These are phyloP conservation scores for Pholis gunnellus DNA, from an alignment of 2,113 vertebrate genomes.

Conservation along the genomic window DNA sequence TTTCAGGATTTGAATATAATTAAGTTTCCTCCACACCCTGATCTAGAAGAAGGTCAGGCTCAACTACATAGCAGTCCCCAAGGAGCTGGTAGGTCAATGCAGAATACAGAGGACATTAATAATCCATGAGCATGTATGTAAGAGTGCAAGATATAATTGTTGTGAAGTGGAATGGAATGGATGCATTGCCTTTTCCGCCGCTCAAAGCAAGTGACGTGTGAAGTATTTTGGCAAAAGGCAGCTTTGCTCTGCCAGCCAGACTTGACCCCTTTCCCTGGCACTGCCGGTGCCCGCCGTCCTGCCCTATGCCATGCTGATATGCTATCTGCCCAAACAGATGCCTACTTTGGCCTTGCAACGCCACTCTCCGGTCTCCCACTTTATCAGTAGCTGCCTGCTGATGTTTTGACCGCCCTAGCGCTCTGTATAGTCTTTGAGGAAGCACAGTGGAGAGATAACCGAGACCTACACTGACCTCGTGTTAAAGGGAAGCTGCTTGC, in stretches of 20 bases:
- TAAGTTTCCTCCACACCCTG: slow-evolving; percentile 8
- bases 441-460: slow-evolving; percentile 26
- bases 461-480: slow-evolving; percentile 20
- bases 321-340: slow-evolving; percentile 77
- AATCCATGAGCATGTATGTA: slow-evolving; percentile 37
- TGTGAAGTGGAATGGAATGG: slow-evolving; percentile 40
- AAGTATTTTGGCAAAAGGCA: slow-evolving; percentile 52
- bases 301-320: slow-evolving; percentile 70
- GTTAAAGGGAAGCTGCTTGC: slow-evolving; percentile 23
- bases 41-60: slow-evolving; percentile 32
- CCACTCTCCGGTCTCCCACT: slow-evolving; percentile 25
- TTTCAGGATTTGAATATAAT: slow-evolving; percentile 44
- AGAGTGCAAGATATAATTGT: slow-evolving; percentile 18
- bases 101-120: slow-evolving; percentile 33
- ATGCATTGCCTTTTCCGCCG: neutral
- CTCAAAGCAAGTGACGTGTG: slow-evolving; percentile 35
- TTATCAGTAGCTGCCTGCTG: slow-evolving; percentile 56
- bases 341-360: slow-evolving; percentile 44
- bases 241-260: slow-evolving; percentile 54
- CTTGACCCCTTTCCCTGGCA: slow-evolving; percentile 64
- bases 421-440: slow-evolving; percentile 37
- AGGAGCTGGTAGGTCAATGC: neutral
- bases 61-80: slow-evolving; percentile 5
- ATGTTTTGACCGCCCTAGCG: slow-evolving; percentile 56
- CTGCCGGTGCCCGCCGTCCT: slow-evolving; percentile 32